These are phyloP conservation scores for Dynastes grantii DNA, from an alignment of 2,888 invertebrate genomes.

Conservation along the genomic window DNA sequence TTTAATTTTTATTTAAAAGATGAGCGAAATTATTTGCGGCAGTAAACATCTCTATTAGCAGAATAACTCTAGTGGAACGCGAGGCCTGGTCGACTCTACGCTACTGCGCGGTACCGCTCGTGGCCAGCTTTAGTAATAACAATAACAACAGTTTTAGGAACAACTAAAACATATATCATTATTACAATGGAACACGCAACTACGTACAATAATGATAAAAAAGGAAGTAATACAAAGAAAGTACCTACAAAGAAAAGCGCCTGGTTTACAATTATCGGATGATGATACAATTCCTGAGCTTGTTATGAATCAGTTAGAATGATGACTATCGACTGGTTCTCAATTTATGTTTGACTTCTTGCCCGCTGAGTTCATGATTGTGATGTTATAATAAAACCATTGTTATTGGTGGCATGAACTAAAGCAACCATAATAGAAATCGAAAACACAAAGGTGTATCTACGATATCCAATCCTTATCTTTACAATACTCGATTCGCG, in stretches of 20 bases:
- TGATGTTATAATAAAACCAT: slow-evolving; percentile 22
- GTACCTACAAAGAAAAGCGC: not conserved
- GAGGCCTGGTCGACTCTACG: too few relatives aligned
- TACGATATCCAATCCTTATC: slow-evolving; percentile 2
- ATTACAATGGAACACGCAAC: not conserved
- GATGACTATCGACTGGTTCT: slow-evolving; percentile 18
- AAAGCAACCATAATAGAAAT: slow-evolving; percentile 12
- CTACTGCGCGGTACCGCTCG: too few relatives aligned
- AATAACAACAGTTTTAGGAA: not conserved
- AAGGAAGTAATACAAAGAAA: slow-evolving; percentile 5
- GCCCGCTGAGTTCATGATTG: slow-evolving; percentile 23
- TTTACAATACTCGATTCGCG: not conserved
- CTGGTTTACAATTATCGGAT: slow-evolving; percentile 1
- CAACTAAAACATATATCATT: not conserved
- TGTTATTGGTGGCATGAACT: slow-evolving; percentile 11
- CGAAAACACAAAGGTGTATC: slow-evolving; percentile 16
- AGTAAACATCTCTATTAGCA: too few relatives aligned
- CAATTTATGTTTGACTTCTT: slow-evolving; percentile 14
- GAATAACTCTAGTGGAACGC: too few relatives aligned
- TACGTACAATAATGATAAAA: not conserved
- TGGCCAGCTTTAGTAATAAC: too few relatives aligned
- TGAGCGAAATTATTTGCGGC: too few relatives aligned
- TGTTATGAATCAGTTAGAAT: slow-evolving; percentile 22
- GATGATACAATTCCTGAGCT: not conserved
- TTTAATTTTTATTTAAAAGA: too few relatives aligned